These are phyloP conservation scores for Premnoplex brunnescens DNA, from an alignment of 2,797 vertebrate genomes.

Conservation along the genomic window DNA sequence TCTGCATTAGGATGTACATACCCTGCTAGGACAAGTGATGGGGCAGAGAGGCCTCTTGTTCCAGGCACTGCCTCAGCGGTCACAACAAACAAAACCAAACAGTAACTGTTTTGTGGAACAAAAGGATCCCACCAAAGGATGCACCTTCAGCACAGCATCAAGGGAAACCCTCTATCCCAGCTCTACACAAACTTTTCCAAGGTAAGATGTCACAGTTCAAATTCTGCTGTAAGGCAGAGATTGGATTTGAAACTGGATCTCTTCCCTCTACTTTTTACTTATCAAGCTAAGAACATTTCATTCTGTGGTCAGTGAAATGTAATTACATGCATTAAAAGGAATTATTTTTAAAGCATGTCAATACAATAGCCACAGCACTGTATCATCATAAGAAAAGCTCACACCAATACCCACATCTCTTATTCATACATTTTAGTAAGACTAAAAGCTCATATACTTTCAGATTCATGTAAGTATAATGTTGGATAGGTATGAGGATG, in stretches of 20 bases:
- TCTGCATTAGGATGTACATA: background rate
- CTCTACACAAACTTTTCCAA: background rate
- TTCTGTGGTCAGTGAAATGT: background rate
- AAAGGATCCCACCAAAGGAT: background rate
- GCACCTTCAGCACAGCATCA: accelerated
- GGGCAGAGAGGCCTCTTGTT: background rate
- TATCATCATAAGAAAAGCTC: background rate
- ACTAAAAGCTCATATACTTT: background rate
- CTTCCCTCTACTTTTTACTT: background rate
- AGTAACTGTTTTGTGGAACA: background rate
- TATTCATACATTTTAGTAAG: background rate
- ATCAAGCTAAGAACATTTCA: background rate
- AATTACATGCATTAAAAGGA: background rate
- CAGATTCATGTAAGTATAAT: background rate
- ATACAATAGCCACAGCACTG: background rate
- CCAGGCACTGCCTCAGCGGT: background rate
- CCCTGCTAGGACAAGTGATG: background rate
- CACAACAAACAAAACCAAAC: background rate
- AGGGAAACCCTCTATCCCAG: background rate
- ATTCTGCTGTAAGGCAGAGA: background rate
- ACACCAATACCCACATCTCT: background rate
- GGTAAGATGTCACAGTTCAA: background rate
- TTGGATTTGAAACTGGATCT: background rate
- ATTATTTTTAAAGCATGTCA: background rate
- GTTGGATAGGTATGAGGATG: background rate